phyloP scores from a whole-genome alignment of 2,113 vertebrate species.

The Chinchilla lanigera region DNA sequence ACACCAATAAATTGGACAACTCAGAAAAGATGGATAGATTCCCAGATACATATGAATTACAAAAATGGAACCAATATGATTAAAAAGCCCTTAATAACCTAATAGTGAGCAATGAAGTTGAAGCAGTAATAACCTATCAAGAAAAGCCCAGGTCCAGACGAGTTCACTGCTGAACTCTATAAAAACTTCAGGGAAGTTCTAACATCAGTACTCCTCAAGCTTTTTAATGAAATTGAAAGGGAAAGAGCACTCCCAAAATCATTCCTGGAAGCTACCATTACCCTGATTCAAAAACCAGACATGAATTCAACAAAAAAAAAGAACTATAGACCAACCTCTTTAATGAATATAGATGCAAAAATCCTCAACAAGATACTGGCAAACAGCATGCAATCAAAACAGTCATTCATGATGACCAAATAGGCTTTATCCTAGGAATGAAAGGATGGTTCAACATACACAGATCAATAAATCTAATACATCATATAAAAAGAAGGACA shows the following conservation, averaged over 20 bases:
- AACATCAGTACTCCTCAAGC: neutral
- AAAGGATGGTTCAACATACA: neutral
- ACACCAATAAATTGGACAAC: neutral
- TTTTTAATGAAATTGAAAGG: neutral
- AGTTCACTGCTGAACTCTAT: neutral
- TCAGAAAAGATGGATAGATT: neutral
- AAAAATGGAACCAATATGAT: neutral
- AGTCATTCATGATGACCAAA: neutral
- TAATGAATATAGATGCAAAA: neutral
- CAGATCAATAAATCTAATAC: neutral
- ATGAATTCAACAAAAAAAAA: neutral
- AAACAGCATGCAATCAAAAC: neutral
- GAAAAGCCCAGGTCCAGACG: neutral
- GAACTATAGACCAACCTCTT: neutral
- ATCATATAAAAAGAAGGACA: neutral
- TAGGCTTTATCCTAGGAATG: neutral
- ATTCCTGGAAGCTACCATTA: neutral
- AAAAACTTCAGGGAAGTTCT: neutral
- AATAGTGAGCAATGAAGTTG: neutral
- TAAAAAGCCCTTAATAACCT: neutral
- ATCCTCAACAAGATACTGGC: neutral
- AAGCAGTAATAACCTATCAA: neutral
- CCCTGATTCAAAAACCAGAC: neutral
- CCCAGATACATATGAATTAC: neutral
- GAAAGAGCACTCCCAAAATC: neutral